Conservation (phyloP, 2,888 invertebrate genomes). For the Carterocephalus palaemon region DNA sequence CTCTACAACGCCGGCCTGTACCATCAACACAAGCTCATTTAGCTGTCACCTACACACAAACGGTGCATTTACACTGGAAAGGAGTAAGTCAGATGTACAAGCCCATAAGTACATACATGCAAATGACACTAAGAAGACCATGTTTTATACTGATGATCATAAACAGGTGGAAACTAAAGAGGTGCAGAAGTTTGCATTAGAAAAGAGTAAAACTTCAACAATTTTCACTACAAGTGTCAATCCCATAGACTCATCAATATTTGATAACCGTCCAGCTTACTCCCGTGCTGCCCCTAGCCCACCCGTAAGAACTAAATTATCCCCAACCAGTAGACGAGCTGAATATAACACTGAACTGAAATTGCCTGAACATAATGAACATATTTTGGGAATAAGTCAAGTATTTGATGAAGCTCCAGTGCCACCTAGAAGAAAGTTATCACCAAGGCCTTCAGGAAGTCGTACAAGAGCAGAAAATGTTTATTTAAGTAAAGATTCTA, state of each 20-base stretch:
- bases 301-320: conserved; percentile 62
- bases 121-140: conserved; percentile 52
- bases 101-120: conserved; percentile 51
- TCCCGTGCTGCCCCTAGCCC: conserved; percentile 71
- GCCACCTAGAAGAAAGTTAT: conserved; percentile 63
- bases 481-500: conserved; percentile 33
- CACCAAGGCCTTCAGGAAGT: conserved; percentile 45
- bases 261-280: conserved; percentile 61
- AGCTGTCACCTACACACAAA: conserved; percentile 70
- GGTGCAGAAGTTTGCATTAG: conserved; percentile 46
- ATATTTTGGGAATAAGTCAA: conserved; percentile 49
- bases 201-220: conserved; percentile 67
- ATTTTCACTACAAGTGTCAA: conserved; percentile 48
- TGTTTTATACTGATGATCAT: conserved; percentile 57
- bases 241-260: conserved; percentile 55
- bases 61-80: conserved; percentile 62
- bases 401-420: conserved; percentile 60
- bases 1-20: conserved; percentile 65
- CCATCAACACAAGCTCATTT: conserved; percentile 63
- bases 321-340: conserved; percentile 46
- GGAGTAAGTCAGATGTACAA: conserved; percentile 70
- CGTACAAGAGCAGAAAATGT: conserved; percentile 33
- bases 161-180: conserved; percentile 36
- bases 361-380: conserved; percentile 51
- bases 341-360: conserved; percentile 46